Conservation (phyloP, 2,888 invertebrate species). For the Elegia similella region DNA sequence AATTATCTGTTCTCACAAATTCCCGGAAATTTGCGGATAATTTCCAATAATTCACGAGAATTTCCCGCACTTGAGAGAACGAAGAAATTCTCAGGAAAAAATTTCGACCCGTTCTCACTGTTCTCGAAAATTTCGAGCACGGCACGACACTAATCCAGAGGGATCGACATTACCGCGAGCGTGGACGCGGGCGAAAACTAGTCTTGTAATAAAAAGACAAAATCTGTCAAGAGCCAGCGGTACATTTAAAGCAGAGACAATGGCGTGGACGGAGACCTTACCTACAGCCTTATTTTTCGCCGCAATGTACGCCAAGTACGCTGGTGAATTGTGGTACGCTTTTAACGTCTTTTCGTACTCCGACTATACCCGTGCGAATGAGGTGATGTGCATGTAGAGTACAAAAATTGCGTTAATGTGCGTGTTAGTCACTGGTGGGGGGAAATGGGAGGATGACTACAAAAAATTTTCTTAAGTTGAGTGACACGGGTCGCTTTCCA, state of each 20-base stretch:
- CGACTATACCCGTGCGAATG: constrained; percentile 78
- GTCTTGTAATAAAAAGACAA: no score
- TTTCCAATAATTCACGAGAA: no score
- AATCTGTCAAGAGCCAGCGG: neutral
- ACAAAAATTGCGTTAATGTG: constrained; percentile 60
- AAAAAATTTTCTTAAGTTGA: neutral
- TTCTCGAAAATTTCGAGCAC: no score
- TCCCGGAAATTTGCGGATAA: no score
- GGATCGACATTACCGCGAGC: no score
- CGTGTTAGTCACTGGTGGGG: constrained; percentile 62
- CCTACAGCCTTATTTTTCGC: constrained; percentile 95
- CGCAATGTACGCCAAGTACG: constrained; percentile 95
- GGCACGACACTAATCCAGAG: no score
- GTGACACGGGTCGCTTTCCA: no score
- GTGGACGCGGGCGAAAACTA: no score
- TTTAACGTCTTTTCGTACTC: constrained; percentile 97
- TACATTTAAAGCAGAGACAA: constrained; percentile 15
- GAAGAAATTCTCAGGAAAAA: no score
- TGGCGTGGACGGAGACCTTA: constrained; percentile 60
- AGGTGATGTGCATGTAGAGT: constrained; percentile 67
- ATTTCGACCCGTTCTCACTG: no score
- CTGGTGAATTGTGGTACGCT: constrained; percentile 97
- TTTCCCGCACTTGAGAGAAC: no score
- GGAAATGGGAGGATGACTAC: constrained; percentile 11
- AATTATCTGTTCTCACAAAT: no score